Evolutionary conservation across 2,797 vertebrate genomes (phyloP), one percentile per base, ranked within the genome.

Genomic region (Tragopan temminckii): DNA sequence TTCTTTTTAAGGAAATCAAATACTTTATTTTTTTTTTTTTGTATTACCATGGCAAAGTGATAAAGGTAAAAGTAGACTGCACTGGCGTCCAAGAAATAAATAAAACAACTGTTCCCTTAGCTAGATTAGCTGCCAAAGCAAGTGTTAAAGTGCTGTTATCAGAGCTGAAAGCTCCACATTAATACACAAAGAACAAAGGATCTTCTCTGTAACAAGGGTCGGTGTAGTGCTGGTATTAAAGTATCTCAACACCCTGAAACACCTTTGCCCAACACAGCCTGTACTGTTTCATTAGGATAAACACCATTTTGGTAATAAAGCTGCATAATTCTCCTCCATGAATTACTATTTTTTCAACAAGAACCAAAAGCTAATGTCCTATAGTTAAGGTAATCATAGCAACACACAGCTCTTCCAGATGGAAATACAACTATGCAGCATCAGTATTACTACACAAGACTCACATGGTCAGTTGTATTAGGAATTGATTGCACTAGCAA

Each of bases 1-100:
- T 13, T 11, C 55, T 55, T 77, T 82, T 78, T 31, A 67, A 62
- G 82, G 81, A 83, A 92, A 94, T 66, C 70, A 90, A 93, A 93
- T 76, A 81, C 48, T 25, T n/a, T 36, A n/a, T 43, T 33, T 38
- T 40, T 82, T 76, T 58, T 69, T 53, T 63, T 24, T 13, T 43
- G 8, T 48, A 79, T 53, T 81, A 59, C 58, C 43, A 23, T 15
- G 68, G 25, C 18, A 69, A 53, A 83, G 35, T 57, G 59, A 53
- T 50, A 53, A 58, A 80, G 84, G 43, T 38, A 86, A 66, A 74
- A 63, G 58, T 11, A n/a, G 87, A 48, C 42, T 24, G 69, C 66
- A 62, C 20, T 23, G 62, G 66, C 31, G 36, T 80, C 53, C 52
- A 63, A 40, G 63, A 75, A 90, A 50, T 46, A 85, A 55, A 88